Evolutionary conservation across 1,140 invertebrate genomes (phyloP).

Genomic region (Bombus consobrinus): DNA sequence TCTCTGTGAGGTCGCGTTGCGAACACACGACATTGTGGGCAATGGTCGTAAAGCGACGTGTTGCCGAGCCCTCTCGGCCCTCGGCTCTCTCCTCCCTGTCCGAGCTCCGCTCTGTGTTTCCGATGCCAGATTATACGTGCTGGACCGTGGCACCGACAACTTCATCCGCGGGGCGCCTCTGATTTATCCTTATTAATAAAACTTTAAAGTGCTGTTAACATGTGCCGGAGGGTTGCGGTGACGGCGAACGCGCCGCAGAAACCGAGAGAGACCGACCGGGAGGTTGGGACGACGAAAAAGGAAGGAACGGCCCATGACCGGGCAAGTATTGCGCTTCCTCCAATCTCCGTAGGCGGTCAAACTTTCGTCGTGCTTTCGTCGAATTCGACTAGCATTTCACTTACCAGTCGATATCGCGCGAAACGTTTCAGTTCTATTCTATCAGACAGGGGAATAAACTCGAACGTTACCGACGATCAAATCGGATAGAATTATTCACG

Average conservation of each 20-base stretch:
- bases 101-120: slow-evolving; percentile 46
- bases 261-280: slow-evolving; percentile 5
- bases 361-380: background rate
- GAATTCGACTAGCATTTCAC: background rate
- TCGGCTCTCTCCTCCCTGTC: slow-evolving; percentile 35
- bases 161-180: slow-evolving; percentile 81
- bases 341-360: background rate
- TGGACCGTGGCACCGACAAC: slow-evolving; percentile 76
- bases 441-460: background rate
- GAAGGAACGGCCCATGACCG: slow-evolving; percentile 36
- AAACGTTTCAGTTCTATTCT: background rate
- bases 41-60: slow-evolving; percentile 74
- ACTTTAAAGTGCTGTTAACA: slow-evolving; percentile 80
- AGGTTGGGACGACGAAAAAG: slow-evolving; percentile 38
- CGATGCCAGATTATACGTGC: slow-evolving; percentile 70
- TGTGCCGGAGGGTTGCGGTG: slow-evolving; percentile 60
- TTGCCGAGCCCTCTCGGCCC: slow-evolving; percentile 58
- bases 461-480: background rate
- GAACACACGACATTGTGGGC: slow-evolving; percentile 74
- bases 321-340: slow-evolving; percentile 58
- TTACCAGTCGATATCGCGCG: background rate
- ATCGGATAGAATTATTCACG: background rate
- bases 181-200: slow-evolving; percentile 83
- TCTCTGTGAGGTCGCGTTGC: slow-evolving; percentile 67
- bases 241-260: slow-evolving; percentile 35